Evolutionary conservation across 2,797 vertebrate species (phyloP), one percentile per base, ranked within the genome.

Genomic region (Orestias chungarensis): DNA sequence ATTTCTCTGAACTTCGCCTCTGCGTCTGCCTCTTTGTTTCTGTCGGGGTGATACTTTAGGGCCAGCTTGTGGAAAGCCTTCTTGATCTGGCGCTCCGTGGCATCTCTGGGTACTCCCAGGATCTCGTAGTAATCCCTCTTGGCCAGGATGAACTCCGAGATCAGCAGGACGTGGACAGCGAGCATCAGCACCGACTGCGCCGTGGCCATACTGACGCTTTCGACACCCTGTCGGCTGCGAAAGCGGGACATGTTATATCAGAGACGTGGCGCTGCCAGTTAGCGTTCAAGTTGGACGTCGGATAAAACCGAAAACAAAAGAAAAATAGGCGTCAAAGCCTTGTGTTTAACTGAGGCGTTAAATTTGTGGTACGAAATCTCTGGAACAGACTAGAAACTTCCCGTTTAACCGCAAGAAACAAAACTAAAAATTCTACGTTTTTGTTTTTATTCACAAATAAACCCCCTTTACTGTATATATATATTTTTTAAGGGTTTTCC

Each of bases 61-160:
- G 97, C 97, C 79, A 99, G 87, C 65, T 96, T 97, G 61, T 98
- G 97, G 91, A 99, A 99, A 0, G 97, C 96, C 82, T 99, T 99
- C 90, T 99, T 99, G 85, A 99, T 98, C 84, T 98, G 96, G 18
- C 96, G 96, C 31, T 98, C 96, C 5, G 96, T 95, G 35, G 98
- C 97, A 12, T 95, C 97, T 92, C 90, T 97, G 40, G 97, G 95
- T 76, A 99, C 93, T 73, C 97, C 97, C 73, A 99, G 93, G 25
- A 98, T 93, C 70, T 97, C 96, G 73, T 99, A 99, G 90, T 97
- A 98, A 92, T 96, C 97, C 78, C 95, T 95, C 66, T 95, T 94
- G 5, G 97, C 97, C 87, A 98, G 82, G 92, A 99, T 97, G 87
- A 99, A 93, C 90, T 99, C 97, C 0, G 96, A 95, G 93, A 99